phyloP scores from a whole-genome alignment of 2,888 invertebrate genomes.

The Tiliacea citrago region DNA sequence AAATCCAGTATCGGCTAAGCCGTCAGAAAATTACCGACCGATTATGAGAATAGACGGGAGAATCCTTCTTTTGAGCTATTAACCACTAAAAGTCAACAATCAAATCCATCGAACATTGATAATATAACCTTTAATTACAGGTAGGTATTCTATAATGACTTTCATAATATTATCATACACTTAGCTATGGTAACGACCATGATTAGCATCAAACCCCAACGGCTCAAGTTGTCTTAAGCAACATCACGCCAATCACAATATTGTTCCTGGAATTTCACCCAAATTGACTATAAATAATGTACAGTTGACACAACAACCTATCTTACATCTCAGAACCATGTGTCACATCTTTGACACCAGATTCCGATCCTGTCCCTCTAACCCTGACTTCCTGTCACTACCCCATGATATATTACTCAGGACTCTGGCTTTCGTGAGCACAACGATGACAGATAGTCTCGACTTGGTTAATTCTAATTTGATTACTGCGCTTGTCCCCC shows the following conservation, averaged over 20 bases:
- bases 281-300: slow-evolving; percentile 33
- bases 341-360: slow-evolving; percentile 62
- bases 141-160: background rate
- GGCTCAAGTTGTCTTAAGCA: background rate
- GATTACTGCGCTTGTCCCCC: slow-evolving; percentile 72
- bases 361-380: slow-evolving; percentile 58
- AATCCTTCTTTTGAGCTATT: too few relatives aligned
- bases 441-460: slow-evolving; percentile 83
- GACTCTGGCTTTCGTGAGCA: slow-evolving; percentile 56
- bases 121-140: background rate
- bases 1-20: background rate
- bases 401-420: slow-evolving; percentile 73
- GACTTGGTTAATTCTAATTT: slow-evolving; percentile 79
- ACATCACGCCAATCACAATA: background rate
- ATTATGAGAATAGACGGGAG: background rate
- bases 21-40: background rate
- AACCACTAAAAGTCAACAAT: background rate
- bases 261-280: slow-evolving; percentile 2
- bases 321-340: slow-evolving; percentile 43
- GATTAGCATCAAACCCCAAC: background rate
- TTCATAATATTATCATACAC: background rate
- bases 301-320: slow-evolving; percentile 49
- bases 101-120: background rate
- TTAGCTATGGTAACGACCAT: background rate
- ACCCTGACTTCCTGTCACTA: slow-evolving; percentile 76